Conservation (phyloP, 2,113 vertebrate species). For the Cacatua alba region DNA sequence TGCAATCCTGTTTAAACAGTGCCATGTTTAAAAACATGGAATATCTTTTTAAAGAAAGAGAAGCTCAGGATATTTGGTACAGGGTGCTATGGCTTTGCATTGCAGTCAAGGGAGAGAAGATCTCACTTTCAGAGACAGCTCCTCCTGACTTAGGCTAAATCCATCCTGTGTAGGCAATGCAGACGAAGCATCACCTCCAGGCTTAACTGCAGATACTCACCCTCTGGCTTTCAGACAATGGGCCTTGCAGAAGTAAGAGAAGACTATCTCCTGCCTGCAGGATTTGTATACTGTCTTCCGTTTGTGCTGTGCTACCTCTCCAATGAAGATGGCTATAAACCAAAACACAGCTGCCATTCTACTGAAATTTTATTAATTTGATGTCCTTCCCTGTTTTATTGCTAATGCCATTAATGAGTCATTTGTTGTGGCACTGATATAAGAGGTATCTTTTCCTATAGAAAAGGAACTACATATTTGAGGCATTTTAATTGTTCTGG, state of each 20-base stretch:
- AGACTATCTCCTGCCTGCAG: background rate
- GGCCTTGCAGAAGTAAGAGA: background rate
- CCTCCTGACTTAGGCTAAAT: background rate
- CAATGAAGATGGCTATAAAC: background rate
- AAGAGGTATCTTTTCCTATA: background rate
- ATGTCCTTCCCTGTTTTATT: background rate
- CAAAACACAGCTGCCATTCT: background rate
- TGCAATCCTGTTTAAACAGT: background rate
- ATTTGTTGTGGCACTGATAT: background rate
- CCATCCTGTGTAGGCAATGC: background rate
- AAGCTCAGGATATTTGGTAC: background rate
- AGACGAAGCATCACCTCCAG: background rate
- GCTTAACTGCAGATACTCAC: background rate
- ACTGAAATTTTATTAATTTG: background rate
- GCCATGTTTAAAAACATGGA: background rate
- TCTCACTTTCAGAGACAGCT: background rate
- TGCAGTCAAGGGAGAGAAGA: background rate
- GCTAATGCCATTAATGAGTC: background rate
- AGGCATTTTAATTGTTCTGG: background rate
- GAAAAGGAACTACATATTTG: background rate
- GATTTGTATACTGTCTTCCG: background rate
- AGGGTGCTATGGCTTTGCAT: background rate
- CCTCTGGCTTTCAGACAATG: background rate
- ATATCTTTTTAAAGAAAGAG: background rate
- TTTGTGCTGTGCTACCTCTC: fast-evolving